These are phyloP conservation scores for Halictus rubicundus DNA, from an alignment of 1,140 invertebrate species.

Conservation along the genomic window DNA sequence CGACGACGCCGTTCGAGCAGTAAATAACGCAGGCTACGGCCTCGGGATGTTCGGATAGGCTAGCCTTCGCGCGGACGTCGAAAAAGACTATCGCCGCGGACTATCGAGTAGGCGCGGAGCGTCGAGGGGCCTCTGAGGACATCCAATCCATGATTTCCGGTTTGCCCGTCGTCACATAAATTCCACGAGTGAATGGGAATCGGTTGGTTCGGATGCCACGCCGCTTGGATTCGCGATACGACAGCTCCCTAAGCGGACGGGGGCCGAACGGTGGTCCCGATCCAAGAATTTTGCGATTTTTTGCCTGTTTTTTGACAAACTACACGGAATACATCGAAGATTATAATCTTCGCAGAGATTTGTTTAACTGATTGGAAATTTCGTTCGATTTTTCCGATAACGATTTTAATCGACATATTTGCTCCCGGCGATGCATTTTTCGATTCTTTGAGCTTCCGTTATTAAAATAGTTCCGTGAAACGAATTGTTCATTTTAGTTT, in stretches of 20 bases:
- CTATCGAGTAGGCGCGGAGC: slow-evolving; percentile 27
- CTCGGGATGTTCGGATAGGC: slow-evolving; percentile 51
- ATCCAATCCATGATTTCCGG: slow-evolving; percentile 73
- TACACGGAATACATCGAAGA: too few relatives aligned
- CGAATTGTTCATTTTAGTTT: too few relatives aligned
- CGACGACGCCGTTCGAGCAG: slow-evolving; percentile 27
- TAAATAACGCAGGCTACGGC: slow-evolving; percentile 53
- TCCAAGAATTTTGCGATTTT: slow-evolving; percentile 51
- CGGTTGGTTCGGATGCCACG: slow-evolving; percentile 68
- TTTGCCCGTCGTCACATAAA: slow-evolving; percentile 73
- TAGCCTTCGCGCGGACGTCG: slow-evolving; percentile 40
- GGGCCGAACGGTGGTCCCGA: too few relatives aligned
- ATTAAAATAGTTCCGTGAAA: too few relatives aligned
- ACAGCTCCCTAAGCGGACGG: slow-evolving; percentile 1
- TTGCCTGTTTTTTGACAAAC: not conserved
- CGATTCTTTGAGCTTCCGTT: too few relatives aligned
- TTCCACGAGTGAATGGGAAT: slow-evolving; percentile 70
- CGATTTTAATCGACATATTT: too few relatives aligned
- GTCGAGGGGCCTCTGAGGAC: slow-evolving; percentile 52
- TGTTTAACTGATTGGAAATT: too few relatives aligned
- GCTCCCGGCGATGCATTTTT: too few relatives aligned
- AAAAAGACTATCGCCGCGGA: slow-evolving; percentile 42
- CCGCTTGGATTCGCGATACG: slow-evolving; percentile 62
- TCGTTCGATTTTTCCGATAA: too few relatives aligned
- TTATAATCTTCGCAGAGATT: too few relatives aligned